Conservation (phyloP, 2,113 vertebrate genomes). For the Elanoides forficatus region DNA sequence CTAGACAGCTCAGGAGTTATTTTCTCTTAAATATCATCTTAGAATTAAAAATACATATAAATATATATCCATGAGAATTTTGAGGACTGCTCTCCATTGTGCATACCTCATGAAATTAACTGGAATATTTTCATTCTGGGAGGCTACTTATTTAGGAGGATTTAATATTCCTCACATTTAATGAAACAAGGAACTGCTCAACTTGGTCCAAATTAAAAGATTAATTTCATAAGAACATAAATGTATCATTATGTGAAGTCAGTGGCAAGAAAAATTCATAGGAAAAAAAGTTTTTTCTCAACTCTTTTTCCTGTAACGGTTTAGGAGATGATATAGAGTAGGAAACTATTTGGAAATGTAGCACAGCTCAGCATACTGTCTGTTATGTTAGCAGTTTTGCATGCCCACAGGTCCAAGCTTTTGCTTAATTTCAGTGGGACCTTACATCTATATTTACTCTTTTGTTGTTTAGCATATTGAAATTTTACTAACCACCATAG, state of each 20-base stretch:
- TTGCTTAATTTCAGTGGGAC: background rate
- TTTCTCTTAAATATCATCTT: background rate
- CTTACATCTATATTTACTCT: background rate
- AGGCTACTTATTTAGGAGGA: background rate
- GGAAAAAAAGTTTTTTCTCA: background rate
- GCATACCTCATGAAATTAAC: background rate
- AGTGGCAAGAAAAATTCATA: background rate
- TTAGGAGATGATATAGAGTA: background rate
- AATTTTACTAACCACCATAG: background rate
- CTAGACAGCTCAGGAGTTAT: background rate
- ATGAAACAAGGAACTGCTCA: background rate
- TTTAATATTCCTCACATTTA: background rate
- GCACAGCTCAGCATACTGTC: background rate
- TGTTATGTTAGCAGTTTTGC: background rate
- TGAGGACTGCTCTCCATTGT: background rate
- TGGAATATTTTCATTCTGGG: background rate
- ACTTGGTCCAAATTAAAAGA: background rate
- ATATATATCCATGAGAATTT: background rate
- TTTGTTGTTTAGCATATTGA: background rate
- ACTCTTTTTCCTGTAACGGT: background rate
- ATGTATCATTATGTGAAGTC: background rate
- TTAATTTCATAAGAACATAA: background rate
- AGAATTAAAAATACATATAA: background rate
- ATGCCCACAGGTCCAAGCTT: background rate
- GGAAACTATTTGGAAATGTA: background rate